Base-by-base conservation (phyloP, 2,797 vertebrate species). In the Galaxias olidus region DNA sequence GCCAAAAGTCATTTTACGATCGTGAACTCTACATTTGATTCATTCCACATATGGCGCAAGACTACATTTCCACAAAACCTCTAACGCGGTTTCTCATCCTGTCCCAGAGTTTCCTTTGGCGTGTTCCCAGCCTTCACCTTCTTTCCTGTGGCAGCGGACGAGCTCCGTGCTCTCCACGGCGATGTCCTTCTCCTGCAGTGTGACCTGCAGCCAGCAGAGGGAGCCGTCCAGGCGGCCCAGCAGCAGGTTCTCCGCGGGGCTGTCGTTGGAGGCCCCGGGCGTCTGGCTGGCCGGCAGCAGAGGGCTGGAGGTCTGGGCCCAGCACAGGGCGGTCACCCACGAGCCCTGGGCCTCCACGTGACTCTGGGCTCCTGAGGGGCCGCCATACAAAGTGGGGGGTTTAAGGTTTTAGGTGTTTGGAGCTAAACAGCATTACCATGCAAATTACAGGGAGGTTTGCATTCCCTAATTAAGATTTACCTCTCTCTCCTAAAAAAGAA, bases 201-300 rank as follows among this genome's bases (percentile, higher is more conserved):
- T 81, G 72, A 92, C 89, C 75, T 92, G 89, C 79, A 93, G 79
- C 89, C 92, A 93, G 83, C 90, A 92, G 67, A 94, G 89, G 45
- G 93, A 90, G 63, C 93, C 93, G 13, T 94, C 90, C 74, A 92
- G 83, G 14, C 90, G 84, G 5, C 92, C 92, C 66, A 93, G 86
- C 68, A 94, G 47, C 70, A 93, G 76, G 74, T 81, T 91, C 79
- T 92, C 92, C 0, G 86, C 63, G 30, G 84, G 49, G 59, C 71
- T 78, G 63, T 68, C 73, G 61, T 82, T 87, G 53, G 66, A 67
- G 52, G 76, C 73, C 14, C 9, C 17, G 55, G 7, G 19, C 13
- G 0, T 71, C 63, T 0, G 78, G 60, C 51, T 86, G 83, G 15
- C 80, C 87, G 2, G 72, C 56, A 73, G 66, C 76, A 88, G 90